phyloP scores from a whole-genome alignment of 2,113 vertebrate genomes.

The Hyaena hyaena region DNA sequence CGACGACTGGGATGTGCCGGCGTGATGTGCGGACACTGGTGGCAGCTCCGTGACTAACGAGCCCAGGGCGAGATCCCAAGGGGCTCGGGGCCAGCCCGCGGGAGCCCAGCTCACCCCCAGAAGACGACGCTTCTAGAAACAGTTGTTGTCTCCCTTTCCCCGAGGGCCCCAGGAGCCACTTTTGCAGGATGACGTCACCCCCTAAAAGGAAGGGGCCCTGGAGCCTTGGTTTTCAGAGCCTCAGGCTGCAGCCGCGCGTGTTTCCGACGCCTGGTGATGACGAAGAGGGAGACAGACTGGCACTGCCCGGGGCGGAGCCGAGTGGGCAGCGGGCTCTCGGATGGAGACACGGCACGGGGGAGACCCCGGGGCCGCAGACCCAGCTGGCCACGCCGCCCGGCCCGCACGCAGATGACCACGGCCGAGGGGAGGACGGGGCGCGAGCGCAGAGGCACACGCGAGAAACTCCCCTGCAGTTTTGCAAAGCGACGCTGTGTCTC shows the following conservation, averaged over 20 bases:
- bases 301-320: fast-evolving
- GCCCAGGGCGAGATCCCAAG: fast-evolving
- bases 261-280: background rate
- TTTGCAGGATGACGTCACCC: background rate
- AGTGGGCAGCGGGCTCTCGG: fast-evolving
- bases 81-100: background rate
- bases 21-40: fast-evolving
- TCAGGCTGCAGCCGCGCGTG: fast-evolving
- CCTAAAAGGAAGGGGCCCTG: background rate
- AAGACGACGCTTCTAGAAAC: background rate
- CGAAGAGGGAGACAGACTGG: background rate
- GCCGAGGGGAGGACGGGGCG: too few relatives aligned
- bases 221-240: background rate
- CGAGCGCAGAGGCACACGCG: background rate
- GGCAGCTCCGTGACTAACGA: too few relatives aligned
- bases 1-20: too few relatives aligned
- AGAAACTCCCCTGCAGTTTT: background rate
- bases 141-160: background rate
- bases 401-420: fast-evolving
- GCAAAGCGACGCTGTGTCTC: background rate
- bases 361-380: fast-evolving
- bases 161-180: fast-evolving
- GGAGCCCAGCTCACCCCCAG: background rate
- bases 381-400: fast-evolving
- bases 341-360: too few relatives aligned